Evolutionary conservation across 2,797 vertebrate species (phyloP).

Genomic region (Pipistrellus nathusii): DNA sequence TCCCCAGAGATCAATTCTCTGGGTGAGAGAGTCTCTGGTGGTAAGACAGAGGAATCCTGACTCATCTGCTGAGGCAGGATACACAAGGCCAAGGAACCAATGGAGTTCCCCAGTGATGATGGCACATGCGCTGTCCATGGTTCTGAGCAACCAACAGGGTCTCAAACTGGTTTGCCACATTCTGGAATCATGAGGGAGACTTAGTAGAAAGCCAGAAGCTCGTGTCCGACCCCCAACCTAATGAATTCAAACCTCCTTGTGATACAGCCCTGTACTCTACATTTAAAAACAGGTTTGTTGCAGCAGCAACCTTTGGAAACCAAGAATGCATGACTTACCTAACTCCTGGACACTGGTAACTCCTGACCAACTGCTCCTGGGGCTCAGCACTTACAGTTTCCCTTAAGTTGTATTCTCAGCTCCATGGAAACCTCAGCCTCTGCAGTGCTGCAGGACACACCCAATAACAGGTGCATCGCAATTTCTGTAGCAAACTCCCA

Average conservation of each 20-base stretch:
- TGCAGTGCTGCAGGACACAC: neutral
- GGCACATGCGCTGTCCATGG: fast-evolving
- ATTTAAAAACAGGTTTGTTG: neutral
- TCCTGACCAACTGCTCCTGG: neutral
- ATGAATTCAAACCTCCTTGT: neutral
- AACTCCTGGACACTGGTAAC: neutral
- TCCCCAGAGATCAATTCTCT: neutral
- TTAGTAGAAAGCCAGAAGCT: neutral
- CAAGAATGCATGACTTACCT: neutral
- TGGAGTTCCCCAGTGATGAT: too few species aligned
- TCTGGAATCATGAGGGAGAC: neutral
- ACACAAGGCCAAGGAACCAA: neutral
- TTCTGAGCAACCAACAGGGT: neutral
- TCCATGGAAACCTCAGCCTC: neutral
- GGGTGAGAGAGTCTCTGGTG: neutral
- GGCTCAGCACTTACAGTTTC: neutral
- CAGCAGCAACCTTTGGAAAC: neutral
- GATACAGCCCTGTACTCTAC: neutral
- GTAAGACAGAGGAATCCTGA: neutral
- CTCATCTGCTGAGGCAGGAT: neutral
- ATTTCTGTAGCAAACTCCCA: neutral
- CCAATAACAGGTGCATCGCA: fast-evolving
- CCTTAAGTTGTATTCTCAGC: neutral
- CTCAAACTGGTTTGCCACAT: neutral
- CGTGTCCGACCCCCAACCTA: neutral